A percentile compares a stretch with the other conserved stretches of the same genome.
These are phyloP conservation scores for Thyatira batis DNA, from an alignment of 2,888 invertebrate species.

Conservation along the genomic window DNA sequence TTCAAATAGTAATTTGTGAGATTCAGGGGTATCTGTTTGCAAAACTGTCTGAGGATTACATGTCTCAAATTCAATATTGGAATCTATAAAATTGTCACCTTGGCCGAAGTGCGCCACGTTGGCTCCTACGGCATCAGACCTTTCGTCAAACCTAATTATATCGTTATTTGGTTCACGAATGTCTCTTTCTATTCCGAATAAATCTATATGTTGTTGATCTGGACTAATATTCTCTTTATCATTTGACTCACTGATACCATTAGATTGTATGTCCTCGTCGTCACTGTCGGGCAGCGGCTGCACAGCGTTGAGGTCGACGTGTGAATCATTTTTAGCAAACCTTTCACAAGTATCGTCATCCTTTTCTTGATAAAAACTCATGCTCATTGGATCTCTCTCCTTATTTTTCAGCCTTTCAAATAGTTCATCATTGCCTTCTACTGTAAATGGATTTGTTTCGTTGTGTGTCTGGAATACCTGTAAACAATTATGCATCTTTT, in stretches of 20 bases:
- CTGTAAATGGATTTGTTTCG: constrained; percentile 74
- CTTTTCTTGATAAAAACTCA: constrained; percentile 85
- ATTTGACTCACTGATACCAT: constrained; percentile 47
- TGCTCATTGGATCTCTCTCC: constrained; percentile 84
- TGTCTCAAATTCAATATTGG: constrained; percentile 62
- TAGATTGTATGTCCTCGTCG: constrained; percentile 66
- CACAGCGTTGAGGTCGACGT: constrained; percentile 83
- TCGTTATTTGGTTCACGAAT: constrained; percentile 68
- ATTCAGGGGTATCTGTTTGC: constrained; percentile 77
- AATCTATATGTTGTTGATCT: constrained; percentile 41
- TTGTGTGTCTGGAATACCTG: constrained; percentile 75
- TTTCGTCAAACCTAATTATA: constrained; percentile 61
- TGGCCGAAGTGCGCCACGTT: constrained; percentile 46
- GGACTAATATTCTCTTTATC: constrained; percentile 71
- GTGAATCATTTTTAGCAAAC: constrained; percentile 57
- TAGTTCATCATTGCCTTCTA: constrained; percentile 71
- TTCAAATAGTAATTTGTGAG: constrained; percentile 76
- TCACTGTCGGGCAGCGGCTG: constrained; percentile 81
- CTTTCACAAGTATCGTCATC: constrained; percentile 79
- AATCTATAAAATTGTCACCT: constrained; percentile 56
- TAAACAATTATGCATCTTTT: constrained; percentile 21
- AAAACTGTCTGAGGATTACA: constrained; percentile 51
- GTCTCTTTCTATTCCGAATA: constrained; percentile 42
- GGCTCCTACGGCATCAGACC: constrained; percentile 42
- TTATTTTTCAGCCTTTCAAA: constrained; percentile 80